These are phyloP conservation scores for Mimachlamys varia DNA, from an alignment of 2,888 invertebrate species.

Conservation along the genomic window DNA sequence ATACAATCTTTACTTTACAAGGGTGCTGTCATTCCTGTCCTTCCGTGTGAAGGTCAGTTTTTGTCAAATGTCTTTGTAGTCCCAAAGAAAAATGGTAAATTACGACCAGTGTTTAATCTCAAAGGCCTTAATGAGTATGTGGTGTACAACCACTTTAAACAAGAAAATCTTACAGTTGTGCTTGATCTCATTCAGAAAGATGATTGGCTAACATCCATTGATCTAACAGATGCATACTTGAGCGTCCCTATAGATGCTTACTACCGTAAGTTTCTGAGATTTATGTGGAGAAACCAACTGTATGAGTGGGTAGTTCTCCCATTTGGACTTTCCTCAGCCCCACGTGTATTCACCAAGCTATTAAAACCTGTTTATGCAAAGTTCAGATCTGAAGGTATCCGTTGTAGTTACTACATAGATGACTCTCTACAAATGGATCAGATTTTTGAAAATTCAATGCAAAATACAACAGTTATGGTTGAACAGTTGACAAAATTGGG, in stretches of 20 bases:
- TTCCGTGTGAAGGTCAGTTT: neutral
- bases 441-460: conserved; percentile 1
- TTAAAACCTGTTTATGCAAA: conserved; percentile 53
- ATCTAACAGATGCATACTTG: conserved; percentile 49
- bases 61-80: too few species aligned
- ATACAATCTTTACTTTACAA: conserved; percentile 36
- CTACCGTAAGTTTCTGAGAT: conserved; percentile 43
- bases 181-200: conserved; percentile 45
- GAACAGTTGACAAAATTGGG: conserved; percentile 46
- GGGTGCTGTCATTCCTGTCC: neutral
- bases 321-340: too few species aligned
- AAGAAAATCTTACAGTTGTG: conserved; percentile 46
- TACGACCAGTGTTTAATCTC: conserved; percentile 41
- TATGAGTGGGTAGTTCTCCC: conserved; percentile 48
- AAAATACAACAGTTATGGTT: conserved; percentile 43
- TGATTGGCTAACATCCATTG: conserved; percentile 49
- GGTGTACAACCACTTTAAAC: conserved; percentile 46
- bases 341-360: conserved; percentile 53
- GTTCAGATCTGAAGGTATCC: conserved; percentile 49
- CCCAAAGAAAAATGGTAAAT: conserved; percentile 44
- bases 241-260: conserved; percentile 44
- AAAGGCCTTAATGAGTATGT: conserved; percentile 49
- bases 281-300: conserved; percentile 46
- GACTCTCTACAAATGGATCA: conserved; percentile 58
- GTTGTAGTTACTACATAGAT: conserved; percentile 55